Base-by-base conservation (phyloP, 1,140 invertebrate species). In the Ladona fulva region DNA sequence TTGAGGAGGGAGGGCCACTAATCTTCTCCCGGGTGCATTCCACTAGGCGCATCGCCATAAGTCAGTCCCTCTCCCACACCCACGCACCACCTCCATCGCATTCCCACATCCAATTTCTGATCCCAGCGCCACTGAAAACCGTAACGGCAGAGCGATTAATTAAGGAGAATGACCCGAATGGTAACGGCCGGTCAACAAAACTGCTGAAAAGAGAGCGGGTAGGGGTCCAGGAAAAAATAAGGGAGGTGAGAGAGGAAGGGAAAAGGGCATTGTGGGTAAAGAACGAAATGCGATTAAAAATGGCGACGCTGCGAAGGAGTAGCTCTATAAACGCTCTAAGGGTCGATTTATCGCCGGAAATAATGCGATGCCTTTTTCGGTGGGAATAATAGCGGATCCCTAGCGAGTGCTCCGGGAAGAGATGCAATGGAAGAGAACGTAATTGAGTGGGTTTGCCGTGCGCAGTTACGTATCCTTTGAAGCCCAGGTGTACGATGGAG, bases 71-170 rank as follows among this genome's bases (percentile, higher is more conserved):
- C 52, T 22, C 52, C 12, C 52, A 3, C 52, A 12, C 52, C 3
- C 52, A 1, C 52, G 12, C 52, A 12, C 52, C 44, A 66, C 12
- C 52, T 12, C 3, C 52, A 66, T 66, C 52, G 52, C 52, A 66
- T 66, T 66, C 52, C 52, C 52, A 66, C 52, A 66, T 66, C 52
- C 52, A 66, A 66, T 66, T 66, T 66, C 52, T 66, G 52, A 66
- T 66, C 52, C 52, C 52, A 66, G 52, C 52, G 52, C 52, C 52
- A 66, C 52, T 66, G 52, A 66, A 66, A 66, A 66, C 52, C 52
- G 3, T 66, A 66, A 66, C 52, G 52, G 52, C 52, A 22, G 16
- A 22, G 52, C 52, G 52, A 66, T 66, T 66, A 66, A 66, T 66
- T 66, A 66, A 66, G 52, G 52, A 66, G 52, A 66, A 66, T 66